Conservation (phyloP, 2,797 vertebrate genomes). For the Pitangus sulphuratus region DNA sequence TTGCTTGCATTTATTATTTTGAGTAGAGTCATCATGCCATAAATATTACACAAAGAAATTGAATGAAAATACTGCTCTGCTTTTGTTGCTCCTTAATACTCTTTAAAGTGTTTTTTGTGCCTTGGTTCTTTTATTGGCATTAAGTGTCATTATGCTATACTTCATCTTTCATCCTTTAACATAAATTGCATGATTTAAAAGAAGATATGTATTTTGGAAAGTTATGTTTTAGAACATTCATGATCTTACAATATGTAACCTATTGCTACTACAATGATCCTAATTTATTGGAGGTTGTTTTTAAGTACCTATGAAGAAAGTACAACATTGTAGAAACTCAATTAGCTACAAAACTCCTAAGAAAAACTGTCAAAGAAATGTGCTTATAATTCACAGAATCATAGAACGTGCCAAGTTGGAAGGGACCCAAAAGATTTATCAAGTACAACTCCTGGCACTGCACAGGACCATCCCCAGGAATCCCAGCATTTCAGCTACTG, state of each 20-base stretch:
- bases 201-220: not conserved
- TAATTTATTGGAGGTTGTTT: not conserved
- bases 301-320: not conserved
- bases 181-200: not conserved
- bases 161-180: not conserved
- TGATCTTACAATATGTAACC: not conserved
- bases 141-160: not conserved
- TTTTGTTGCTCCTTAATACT: not conserved
- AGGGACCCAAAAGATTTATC: not conserved
- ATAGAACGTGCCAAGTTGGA: not conserved
- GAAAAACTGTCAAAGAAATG: not conserved
- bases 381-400: not conserved
- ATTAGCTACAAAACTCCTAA: not conserved
- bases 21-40: not conserved
- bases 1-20: not conserved
- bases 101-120: not conserved
- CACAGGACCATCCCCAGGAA: not conserved
- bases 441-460: not conserved
- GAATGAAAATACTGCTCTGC: not conserved
- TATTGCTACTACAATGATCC: not conserved
- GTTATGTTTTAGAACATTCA: not conserved
- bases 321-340: not conserved
- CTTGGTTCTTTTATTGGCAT: not conserved
- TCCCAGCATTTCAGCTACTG: not conserved
- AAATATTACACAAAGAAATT: not conserved